Evolutionary conservation across 2,888 invertebrate species (phyloP), one percentile per base, ranked within the genome.

Genomic region (Tipula unca): DNA sequence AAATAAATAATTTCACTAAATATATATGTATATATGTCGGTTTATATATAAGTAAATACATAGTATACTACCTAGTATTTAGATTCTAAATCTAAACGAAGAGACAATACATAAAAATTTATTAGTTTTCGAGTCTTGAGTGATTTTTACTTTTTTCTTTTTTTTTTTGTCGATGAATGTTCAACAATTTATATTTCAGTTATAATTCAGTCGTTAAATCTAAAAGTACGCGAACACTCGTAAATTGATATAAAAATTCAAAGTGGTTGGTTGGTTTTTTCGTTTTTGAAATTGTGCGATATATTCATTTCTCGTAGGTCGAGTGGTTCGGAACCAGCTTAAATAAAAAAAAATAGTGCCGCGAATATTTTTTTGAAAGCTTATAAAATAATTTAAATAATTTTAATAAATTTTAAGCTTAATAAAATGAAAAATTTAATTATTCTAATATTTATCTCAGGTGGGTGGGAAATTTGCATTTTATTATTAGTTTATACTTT

Each of bases 201-300:
- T 25, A 69, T 69, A 69, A 69, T 69, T 69, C 69, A 69, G 69
- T 69, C 69, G 69, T 69, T 69, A 69, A 69, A 69, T 69, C 69
- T 25, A 69, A 25, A 69, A 69, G 69, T 69, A 69, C 69, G 20
- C 25, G 69, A 69, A 69, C 69, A 69, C 69, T 69, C 69, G 69
- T 25, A 25, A 69, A 69, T 69, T 69, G 13, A 25, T 25, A 69
- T 25, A 69, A 3, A 48, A 17, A 48, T 69, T 69, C 10, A 69
- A 69, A 69, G 69, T 69, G 25, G 6, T 69, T 25, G 8, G 69
- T 69, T 17, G 17, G 69, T 69, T 69, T 10, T 25, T 54, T 3
- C 8, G 10, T 69, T 48, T 48, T 69, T 25, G 2, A 25, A 69
- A 8, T 69, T 69, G 10, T 69, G 14, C n/a, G n/a, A n/a, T n/a